A percentile compares a stretch with the other conserved stretches of the same genome.
phyloP scores from a whole-genome alignment of 2,797 vertebrate species.

The Cygnus olor region DNA sequence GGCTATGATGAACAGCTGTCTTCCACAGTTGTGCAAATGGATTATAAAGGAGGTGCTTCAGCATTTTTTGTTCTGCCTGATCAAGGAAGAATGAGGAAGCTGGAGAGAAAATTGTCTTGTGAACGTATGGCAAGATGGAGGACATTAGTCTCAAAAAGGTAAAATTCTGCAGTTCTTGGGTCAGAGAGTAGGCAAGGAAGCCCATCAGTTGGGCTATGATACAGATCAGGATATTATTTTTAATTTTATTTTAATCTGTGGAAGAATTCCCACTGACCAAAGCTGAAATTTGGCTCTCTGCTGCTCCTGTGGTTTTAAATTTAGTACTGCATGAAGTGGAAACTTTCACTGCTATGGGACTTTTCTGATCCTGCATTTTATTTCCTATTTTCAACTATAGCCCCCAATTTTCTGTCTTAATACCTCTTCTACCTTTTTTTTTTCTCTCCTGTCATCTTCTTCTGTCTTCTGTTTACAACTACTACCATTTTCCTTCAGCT shows the following conservation, averaged over 20 bases:
- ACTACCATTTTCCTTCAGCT: neutral
- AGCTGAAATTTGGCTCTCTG: neutral
- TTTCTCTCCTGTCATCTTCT: neutral
- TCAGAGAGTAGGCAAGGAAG: neutral
- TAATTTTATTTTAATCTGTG: neutral
- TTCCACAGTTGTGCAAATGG: constrained; percentile 85
- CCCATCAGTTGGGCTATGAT: neutral
- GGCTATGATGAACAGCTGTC: constrained; percentile 81
- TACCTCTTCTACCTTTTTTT: neutral
- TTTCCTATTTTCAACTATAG: neutral
- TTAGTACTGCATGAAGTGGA: neutral
- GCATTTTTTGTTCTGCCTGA: constrained; percentile 89
- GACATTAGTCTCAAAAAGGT: constrained; percentile 60
- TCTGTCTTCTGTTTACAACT: neutral
- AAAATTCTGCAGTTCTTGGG: constrained; percentile 15
- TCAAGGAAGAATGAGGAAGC: constrained; percentile 80
- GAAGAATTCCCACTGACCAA: neutral
- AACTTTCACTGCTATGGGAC: neutral
- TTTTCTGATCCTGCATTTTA: neutral
- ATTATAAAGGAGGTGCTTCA: constrained; percentile 86
- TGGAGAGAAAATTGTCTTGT: constrained; percentile 81
- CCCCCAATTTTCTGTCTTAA: neutral
- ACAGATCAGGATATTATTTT: neutral
- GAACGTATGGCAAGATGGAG: constrained; percentile 80
- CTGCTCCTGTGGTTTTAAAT: neutral